Base-by-base conservation (phyloP, 92 coral and sea anemone species). In the Porites cylindrica region DNA sequence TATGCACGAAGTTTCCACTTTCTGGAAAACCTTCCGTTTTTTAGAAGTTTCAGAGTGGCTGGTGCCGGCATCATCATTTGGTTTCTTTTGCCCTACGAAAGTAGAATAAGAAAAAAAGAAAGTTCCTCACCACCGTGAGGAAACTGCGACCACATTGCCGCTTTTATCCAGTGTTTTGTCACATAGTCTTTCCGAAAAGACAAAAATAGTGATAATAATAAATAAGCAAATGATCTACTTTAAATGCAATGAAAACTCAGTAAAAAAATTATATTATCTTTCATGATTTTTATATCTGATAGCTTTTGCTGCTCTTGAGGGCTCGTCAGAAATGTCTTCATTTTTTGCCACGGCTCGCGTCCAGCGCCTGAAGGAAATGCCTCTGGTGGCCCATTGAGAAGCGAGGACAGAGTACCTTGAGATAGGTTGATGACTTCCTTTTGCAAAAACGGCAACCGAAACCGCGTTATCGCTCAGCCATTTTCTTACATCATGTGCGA, bases 351-450 rank as follows among this genome's bases (percentile, higher is more conserved):
- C n/a, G 83, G 83, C 59, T 79, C 72, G 16, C 60, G 58, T 79
- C 83, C 83, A 66, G 60, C 38, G 61, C 83, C 72, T 63, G 70
- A 17, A 8, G 83, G 83, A 17, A 63, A 1, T 26, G 73, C 83
- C 2, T 63, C 18, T 1, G 68, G 67, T 24, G 68, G 67, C 26
- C 12, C 67, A n/a, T 68, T 51, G 67, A 82, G 76, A 17, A 82
- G 86, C 6, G 86, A 66, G 50, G 86, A 82, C 38, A 29, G 32
- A 16, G 86, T 68, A 17, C 50, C 86, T 54, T 82, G 86, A 14
- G 76, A 68, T 82, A 79, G 13, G 54, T 24, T 24, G 67, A 82
- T 43, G 47, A 82, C 78, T 72, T 70, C 79, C n/a, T 54, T 54
- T 52, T 20, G 67, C 67, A 54, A 82, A 82, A 68, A 70, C 24